phyloP scores from a whole-genome alignment of 2,113 vertebrate species.

The Tretioscincus oriximinensis region DNA sequence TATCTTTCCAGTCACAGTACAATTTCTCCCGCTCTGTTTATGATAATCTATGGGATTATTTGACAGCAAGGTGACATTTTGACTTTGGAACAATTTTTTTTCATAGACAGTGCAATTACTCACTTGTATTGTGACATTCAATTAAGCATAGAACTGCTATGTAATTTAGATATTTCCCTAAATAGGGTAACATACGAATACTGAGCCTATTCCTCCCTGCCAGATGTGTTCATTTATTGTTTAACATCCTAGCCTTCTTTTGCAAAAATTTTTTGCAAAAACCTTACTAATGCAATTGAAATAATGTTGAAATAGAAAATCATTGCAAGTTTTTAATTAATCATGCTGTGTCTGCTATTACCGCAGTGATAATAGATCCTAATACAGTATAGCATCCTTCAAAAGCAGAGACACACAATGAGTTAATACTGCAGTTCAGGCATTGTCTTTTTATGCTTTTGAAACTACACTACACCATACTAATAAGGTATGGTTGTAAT shows the following conservation, averaged over 20 bases:
- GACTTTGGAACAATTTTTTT: constrained; percentile 72
- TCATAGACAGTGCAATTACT: constrained; percentile 66
- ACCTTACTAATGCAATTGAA: not conserved
- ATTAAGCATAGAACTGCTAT: constrained; percentile 50
- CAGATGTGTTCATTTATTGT: constrained; percentile 13
- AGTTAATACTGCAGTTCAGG: constrained; percentile 6
- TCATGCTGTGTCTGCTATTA: not conserved
- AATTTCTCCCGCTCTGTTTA: constrained; percentile 68
- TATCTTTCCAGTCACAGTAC: constrained; percentile 64
- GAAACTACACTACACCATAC: not conserved
- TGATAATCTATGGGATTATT: constrained; percentile 73
- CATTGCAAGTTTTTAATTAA: constrained; percentile 21
- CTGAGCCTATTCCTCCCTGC: constrained; percentile 46
- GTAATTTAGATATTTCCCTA: constrained; percentile 44
- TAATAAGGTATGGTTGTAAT: not conserved
- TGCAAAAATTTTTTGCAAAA: constrained; percentile 35
- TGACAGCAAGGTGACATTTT: constrained; percentile 75
- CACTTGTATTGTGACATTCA: constrained; percentile 57
- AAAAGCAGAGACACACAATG: not conserved
- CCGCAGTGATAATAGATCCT: not conserved
- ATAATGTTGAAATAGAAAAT: not conserved
- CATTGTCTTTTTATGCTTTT: not conserved
- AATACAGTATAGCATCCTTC: not conserved
- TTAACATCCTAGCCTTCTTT: constrained; percentile 15
- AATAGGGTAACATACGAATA: constrained; percentile 40